Percentiles rank a stretch among this genome's conserved stretches.
Conservation (phyloP, 2,888 invertebrate species). For the Gerosis bhagava region DNA sequence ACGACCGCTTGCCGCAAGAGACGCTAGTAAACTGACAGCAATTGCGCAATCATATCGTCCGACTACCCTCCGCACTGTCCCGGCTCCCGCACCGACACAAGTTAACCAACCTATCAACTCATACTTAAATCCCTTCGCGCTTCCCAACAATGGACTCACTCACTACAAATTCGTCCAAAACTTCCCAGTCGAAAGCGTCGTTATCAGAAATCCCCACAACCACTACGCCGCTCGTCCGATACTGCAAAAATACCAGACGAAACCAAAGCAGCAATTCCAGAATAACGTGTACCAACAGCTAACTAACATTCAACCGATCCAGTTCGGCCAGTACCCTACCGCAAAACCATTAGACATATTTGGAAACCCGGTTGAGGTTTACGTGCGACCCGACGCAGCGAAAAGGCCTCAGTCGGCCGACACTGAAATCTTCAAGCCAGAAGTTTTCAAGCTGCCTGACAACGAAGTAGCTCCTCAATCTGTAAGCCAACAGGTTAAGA, state of each 20-base stretch:
- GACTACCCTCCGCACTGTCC: constrained; percentile 61
- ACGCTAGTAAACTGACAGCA: constrained; percentile 68
- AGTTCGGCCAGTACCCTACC: constrained; percentile 56
- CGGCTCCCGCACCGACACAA: constrained; percentile 45
- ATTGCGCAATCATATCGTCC: constrained; percentile 75
- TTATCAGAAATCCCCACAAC: constrained; percentile 67
- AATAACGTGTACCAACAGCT: constrained; percentile 64
- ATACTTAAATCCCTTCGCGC: constrained; percentile 69
- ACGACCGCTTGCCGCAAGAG: constrained; percentile 63
- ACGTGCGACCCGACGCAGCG: constrained; percentile 49
- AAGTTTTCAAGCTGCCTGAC: constrained; percentile 67
- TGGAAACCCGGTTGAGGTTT: constrained; percentile 60
- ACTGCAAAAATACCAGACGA: constrained; percentile 60
- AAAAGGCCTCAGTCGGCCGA: constrained; percentile 42
- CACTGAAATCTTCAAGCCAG: constrained; percentile 65
- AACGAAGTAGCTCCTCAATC: constrained; percentile 63
- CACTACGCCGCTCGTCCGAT: constrained; percentile 61
- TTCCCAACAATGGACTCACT: constrained; percentile 55
- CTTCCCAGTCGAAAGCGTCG: constrained; percentile 61
- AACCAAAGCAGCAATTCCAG: constrained; percentile 55
- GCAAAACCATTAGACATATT: constrained; percentile 59
- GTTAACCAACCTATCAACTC: constrained; percentile 71
- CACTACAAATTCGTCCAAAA: constrained; percentile 71
- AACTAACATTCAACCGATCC: constrained; percentile 62
- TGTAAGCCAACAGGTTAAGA: constrained; percentile 64